Evolutionary conservation across 2,113 vertebrate genomes (phyloP), one percentile per base, ranked within the genome.

Genomic region (Cephalopterus ornatus): DNA sequence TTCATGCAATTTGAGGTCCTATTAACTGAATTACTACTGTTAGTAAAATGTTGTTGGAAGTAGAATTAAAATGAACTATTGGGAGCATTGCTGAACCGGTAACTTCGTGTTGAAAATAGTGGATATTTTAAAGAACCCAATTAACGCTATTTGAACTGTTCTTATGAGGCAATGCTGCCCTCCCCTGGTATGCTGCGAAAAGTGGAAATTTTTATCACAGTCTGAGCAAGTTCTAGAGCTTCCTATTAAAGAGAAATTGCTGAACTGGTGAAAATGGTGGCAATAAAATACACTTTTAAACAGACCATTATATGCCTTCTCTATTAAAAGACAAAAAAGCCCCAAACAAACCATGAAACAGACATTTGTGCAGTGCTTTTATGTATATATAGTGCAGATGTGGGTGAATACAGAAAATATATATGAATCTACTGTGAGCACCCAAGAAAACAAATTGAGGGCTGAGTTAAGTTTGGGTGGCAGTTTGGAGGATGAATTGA

Each of bases 121-220:
- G n/a, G 11, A 1, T 44, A 17, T 88, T 90, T 84, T 47, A 61
- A 90, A 81, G 21, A 28, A 46, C 12, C 6, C 30, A 5, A 20
- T 24, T 23, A 59, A 35, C 8, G 5, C 32, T 17, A 0, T 58
- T n/a, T 16, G 52, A 89, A 6, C 23, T 21, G 50, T 21, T 94
- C 77, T 46, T 74, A 26, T 50, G 41, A 74, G 66, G 77, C 94
- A 92, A 91, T 91, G 70, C 92, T 96, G 97, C 95, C 96, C 96
- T 96, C 97, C 37, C 50, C 86, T 97, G 97, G 95, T 47, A 7
- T 8, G 63, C 37, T 35, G 59, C 0, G 3, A 35, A 53, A 83
- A 66, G 27, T 3, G 53, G 47, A 42, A 53, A 37, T 75, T 77
- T 55, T 42, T 65, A 32, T 50, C 61, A 11, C 56, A 8, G 8